Evolutionary conservation across 2,888 invertebrate genomes (phyloP), one percentile per base, ranked within the genome.

Genomic region (Phalera bucephala): DNA sequence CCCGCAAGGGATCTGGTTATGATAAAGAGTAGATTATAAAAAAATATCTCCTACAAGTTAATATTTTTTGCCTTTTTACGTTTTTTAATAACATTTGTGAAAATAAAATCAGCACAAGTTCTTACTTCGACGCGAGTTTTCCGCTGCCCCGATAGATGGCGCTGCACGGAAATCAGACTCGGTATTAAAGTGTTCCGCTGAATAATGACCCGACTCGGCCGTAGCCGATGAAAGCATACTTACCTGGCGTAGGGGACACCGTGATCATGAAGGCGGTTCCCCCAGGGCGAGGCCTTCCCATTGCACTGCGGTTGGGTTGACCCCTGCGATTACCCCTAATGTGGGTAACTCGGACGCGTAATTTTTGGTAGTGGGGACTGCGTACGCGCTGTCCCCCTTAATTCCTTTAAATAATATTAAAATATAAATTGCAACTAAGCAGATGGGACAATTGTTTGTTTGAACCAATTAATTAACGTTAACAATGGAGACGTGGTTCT

Each of bases 161-260:
- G 25, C 25, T 25, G 11, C 7, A 2, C 7, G 12, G 12, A 11
- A 25, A 10, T 11, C 10, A 12, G 1, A 25, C 25, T 2, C 11
- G 25, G 25, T 25, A 12, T 25, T 25, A 25, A 22, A 20, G 8
- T 31, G 8, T 2, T 3, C 13, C 12, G 2, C 22, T 1, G n/a
- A 5, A 11, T n/a, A 13, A 31, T 26, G n/a, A n/a, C 8, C 11
- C 8, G 21, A 3, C n/a, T 21, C 21, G 21, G 21, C 7, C 4
- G 4, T 21, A 21, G 21, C 17, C 17, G 5, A 17, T 14, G 13
- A 11, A 31, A 10, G 30, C 31, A 31, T 36, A 36, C 31, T 31
- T 36, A 36, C 36, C 27, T 31, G 22, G 31, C 36, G 23, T 26
- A 34, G 29, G 34, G 34, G 35, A 33, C 10, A 33, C 33, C 33